These are phyloP conservation scores for Cynoglossus semilaevis DNA, from an alignment of 2,113 vertebrate genomes.

Conservation along the genomic window DNA sequence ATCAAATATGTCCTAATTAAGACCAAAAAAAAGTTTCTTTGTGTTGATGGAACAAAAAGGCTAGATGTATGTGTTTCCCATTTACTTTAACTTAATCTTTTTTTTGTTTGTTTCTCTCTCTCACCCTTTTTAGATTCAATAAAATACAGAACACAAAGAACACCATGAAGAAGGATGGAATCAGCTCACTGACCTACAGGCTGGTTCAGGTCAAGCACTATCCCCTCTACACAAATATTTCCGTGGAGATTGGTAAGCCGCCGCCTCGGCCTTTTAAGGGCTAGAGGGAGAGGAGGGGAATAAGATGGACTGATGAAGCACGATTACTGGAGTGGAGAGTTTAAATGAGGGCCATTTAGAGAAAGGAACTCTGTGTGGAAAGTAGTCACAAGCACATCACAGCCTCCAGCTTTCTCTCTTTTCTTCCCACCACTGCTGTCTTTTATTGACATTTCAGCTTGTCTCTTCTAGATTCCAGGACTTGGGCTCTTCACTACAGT, in stretches of 20 bases:
- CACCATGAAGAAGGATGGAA: constrained; percentile 96
- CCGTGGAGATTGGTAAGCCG: constrained; percentile 93
- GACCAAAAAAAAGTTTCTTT: no score
- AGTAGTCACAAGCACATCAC: constrained; percentile 37
- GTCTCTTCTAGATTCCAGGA: constrained; percentile 33
- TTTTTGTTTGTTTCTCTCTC: neutral
- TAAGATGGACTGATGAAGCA: neutral
- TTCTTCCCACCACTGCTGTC: neutral
- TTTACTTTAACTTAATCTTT: constrained; percentile 1
- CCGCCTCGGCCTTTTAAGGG: constrained; percentile 86
- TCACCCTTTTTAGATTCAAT: constrained; percentile 82
- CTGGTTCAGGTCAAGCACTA: constrained; percentile 85
- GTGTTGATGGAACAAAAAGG: no score
- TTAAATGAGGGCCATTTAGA: neutral
- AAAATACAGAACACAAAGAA: constrained; percentile 99
- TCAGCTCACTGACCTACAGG: constrained; percentile 90
- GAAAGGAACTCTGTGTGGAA: constrained; percentile 8
- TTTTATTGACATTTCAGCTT: constrained; percentile 28
- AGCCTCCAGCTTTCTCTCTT: constrained; percentile 26
- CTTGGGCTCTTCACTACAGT: constrained; percentile 24
- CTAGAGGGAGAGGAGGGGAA: constrained; percentile 57
- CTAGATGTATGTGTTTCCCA: neutral
- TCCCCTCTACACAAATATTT: constrained; percentile 94
- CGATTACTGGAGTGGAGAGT: constrained; percentile 10
- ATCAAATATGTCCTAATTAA: no score